Evolutionary conservation across 37 sponge, comb jelly and placozoan genomes (phyloP), one percentile per base, ranked within the genome.

Genomic region (Cliona cf. orientalis): DNA sequence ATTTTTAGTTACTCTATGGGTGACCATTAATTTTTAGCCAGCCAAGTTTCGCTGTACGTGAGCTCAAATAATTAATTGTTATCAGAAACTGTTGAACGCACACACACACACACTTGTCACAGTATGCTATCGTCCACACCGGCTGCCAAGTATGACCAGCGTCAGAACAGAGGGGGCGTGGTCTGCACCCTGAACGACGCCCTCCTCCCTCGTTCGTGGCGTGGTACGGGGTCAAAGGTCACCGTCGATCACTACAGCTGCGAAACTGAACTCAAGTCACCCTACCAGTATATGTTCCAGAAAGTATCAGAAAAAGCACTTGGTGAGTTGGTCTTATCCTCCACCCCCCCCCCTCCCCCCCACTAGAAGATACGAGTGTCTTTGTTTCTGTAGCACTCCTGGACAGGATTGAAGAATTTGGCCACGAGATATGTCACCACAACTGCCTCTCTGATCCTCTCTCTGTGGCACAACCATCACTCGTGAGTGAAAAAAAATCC

Each of bases 261-360:
- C 1, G 72, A 78, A 14, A 43, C 1, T 34, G 67, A 81, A 19
- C 60, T 84, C 26, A 59, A 55, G 14, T 42, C 37, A 2, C 74
- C 86, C 2, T 74, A 84, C 59, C 66, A 80, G 19, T 75, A 68
- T 65, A 84, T 84, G 86, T 90, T 80, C 58, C 86, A 84, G 76
- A 80, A 71, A 34, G 56, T 60, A 12, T 80, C 86, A 0, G 86
- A 80, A 28, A 80, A 84, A 43, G 63, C 79, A 25, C 32, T 73
- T 6, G 69, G 90, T 89, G 60, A 66, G 81, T 43, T 0, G 4
- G 28, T 19, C 17, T 49, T 19, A 17, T 49, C n/a, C 55, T 49
- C 17, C 17, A 19, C 55, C 55, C 17, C 11, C 14, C 55, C 55
- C 11, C 17, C 55, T 49, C 55, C 11, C 14, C 55, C 55, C 17